A percentile compares a stretch with the other conserved stretches of the same genome.
Evolutionary conservation across 1,140 invertebrate species (phyloP).

Genomic region (Leucophenga varia): DNA sequence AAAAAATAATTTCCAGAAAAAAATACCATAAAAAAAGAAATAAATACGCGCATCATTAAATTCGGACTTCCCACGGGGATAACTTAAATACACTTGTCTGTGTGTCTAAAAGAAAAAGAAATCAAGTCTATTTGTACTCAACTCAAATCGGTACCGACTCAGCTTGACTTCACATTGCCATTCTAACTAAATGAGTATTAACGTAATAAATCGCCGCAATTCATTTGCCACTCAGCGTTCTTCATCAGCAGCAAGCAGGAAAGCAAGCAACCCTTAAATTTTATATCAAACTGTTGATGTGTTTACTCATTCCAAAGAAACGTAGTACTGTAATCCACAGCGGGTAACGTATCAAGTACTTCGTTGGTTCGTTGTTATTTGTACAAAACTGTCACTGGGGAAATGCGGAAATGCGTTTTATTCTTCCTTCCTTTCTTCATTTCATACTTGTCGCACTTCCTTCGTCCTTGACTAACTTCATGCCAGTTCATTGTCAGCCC

Average conservation of each 20-base stretch:
- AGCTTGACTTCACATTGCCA: conserved; percentile 11
- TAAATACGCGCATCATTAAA: conserved; percentile 6
- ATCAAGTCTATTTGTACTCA: conserved; percentile 36
- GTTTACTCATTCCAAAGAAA: no score
- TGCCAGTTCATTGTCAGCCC: conserved; percentile 13
- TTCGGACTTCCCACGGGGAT: conserved; percentile 45
- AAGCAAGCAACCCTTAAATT: conserved; percentile 51
- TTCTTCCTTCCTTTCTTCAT: no score
- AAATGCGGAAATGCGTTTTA: no score
- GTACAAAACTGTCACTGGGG: conserved; percentile 40
- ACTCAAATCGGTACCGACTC: conserved; percentile 25
- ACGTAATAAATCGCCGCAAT: conserved; percentile 54
- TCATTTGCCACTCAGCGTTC: conserved; percentile 39
- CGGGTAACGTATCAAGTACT: no score
- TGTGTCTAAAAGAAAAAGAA: not conserved
- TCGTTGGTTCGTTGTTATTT: no score
- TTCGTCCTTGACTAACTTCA: no score
- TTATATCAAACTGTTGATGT: conserved; percentile 50
- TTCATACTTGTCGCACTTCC: no score
- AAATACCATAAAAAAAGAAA: not conserved
- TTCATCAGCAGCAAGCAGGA: conserved; percentile 2
- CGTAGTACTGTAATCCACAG: conserved; percentile 25
- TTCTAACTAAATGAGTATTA: conserved; percentile 51
- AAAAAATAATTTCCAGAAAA: conserved; percentile 42
- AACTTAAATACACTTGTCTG: conserved; percentile 35